Base-by-base conservation (phyloP, 2,888 invertebrate species). In the Didymodactylos carnosus region DNA sequence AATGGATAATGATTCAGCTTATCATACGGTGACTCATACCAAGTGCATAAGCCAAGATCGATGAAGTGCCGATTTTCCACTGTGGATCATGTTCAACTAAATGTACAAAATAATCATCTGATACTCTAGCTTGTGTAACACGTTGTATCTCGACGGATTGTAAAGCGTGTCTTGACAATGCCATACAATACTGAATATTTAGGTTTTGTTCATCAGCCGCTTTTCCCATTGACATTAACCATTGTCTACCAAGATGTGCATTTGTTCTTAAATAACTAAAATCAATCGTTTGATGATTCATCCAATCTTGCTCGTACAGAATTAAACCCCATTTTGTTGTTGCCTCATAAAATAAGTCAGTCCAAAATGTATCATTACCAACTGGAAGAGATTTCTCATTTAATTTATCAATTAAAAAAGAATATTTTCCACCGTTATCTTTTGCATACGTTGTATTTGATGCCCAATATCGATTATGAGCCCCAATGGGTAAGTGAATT, bases 151-250 rank as follows among this genome's bases (percentile, higher is more conserved):
- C 77, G 23, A 80, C 73, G 39, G 78, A 78, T 75, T 79, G 79
- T 39, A 80, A 72, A 39, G 79, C 77, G 51, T 80, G 79, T 70
- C 80, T 75, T 1, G 79, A 70, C 10, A 78, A 76, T 8, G 80
- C 76, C 80, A 80, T 81, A 75, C 81, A 81, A 73, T 81, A 81
- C 77, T 81, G 81, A 16, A 81, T 78, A 41, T 77, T 78, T 8
- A 81, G 73, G 7, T 77, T 77, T 11, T 75, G 71, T 19, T 77
- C 76, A 27, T 74, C 69, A 2, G 81, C 81, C 5, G 79, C 80
- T 16, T 72, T 72, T 0, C 78, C 80, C 81, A 81, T 81, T 74
- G 79, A 77, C 23, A 39, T 75, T 39, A 81, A 75, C 81, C 81
- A 81, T 6, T 72, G 71, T 19, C 76, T 72, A 8, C 79, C 81